A percentile compares a stretch with the other conserved stretches of the same genome.
phyloP scores from a whole-genome alignment of 1,140 invertebrate species.

The Ectropis grisescens region DNA sequence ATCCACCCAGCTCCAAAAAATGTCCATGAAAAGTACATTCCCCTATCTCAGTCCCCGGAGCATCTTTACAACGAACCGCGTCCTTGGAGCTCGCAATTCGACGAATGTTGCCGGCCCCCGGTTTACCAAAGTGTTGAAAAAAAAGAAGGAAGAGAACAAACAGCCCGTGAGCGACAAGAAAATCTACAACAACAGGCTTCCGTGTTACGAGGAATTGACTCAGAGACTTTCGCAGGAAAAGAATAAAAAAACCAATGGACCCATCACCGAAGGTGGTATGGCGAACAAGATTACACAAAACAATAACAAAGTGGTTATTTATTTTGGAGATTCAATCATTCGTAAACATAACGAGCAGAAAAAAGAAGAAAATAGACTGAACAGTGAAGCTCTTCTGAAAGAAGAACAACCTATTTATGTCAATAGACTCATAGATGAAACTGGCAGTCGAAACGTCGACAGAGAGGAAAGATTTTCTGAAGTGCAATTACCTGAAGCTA shows the following conservation, averaged over 20 bases:
- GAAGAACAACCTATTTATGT: conserved; percentile 65
- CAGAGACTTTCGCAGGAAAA: conserved; percentile 50
- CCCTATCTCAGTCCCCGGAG: conserved; percentile 49
- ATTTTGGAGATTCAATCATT: conserved; percentile 77
- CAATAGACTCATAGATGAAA: conserved; percentile 48
- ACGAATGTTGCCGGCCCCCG: conserved; percentile 48
- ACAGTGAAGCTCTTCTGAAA: conserved; percentile 28
- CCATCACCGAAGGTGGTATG: conserved; percentile 25
- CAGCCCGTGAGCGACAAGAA: conserved; percentile 46
- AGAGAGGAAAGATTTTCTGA: conserved; percentile 52
- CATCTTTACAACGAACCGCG: conserved; percentile 57
- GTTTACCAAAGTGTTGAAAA: conserved; percentile 62
- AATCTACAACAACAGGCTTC: conserved; percentile 47
- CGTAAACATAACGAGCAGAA: conserved; percentile 60
- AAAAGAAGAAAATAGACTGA: conserved; percentile 33
- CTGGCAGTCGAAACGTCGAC: conserved; percentile 43
- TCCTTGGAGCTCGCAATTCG: conserved; percentile 38
- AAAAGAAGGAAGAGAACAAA: conserved; percentile 40
- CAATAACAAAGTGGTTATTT: conserved; percentile 78
- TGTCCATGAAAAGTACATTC: conserved; percentile 62
- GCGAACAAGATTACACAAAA: conserved; percentile 64
- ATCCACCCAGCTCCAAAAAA: conserved; percentile 44
- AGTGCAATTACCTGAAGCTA: conserved; percentile 56
- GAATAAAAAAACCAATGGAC: conserved; percentile 33
- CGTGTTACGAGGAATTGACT: conserved; percentile 62